Conservation (phyloP, 2,113 vertebrate species). For the Muntiacus reevesi region DNA sequence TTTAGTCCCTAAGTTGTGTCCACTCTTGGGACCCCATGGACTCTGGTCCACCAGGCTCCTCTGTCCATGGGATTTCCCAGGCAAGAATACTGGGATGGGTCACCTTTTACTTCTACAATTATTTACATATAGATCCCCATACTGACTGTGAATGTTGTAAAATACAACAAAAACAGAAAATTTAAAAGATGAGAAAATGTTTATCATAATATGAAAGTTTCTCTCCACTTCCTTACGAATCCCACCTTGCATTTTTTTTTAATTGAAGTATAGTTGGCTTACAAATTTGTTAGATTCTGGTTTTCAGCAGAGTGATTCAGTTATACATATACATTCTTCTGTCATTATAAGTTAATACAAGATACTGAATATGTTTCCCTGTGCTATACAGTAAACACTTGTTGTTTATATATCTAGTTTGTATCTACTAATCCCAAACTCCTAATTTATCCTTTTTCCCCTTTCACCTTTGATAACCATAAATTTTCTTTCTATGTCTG, state of each 20-base stretch:
- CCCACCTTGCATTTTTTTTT: neutral
- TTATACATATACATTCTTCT: neutral
- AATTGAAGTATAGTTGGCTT: neutral
- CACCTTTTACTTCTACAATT: neutral
- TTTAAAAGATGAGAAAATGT: neutral
- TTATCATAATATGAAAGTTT: neutral
- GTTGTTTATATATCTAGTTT: neutral
- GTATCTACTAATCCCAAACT: neutral
- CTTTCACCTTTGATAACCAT: neutral
- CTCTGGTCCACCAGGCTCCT: neutral
- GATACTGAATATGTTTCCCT: neutral
- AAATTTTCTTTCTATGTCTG: neutral
- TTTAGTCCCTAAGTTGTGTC: neutral
- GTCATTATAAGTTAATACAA: neutral
- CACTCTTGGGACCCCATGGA: neutral
- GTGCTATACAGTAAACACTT: neutral
- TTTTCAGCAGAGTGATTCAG: neutral
- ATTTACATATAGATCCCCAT: neutral
- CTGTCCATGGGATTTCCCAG: neutral
- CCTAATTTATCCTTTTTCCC: neutral
- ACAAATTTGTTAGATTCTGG: neutral
- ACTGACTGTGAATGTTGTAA: neutral
- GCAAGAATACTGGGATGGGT: neutral
- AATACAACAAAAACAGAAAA: neutral
- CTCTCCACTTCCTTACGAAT: neutral